Base-by-base conservation (phyloP, 1,140 invertebrate genomes). In the Mylabris phalerata region DNA sequence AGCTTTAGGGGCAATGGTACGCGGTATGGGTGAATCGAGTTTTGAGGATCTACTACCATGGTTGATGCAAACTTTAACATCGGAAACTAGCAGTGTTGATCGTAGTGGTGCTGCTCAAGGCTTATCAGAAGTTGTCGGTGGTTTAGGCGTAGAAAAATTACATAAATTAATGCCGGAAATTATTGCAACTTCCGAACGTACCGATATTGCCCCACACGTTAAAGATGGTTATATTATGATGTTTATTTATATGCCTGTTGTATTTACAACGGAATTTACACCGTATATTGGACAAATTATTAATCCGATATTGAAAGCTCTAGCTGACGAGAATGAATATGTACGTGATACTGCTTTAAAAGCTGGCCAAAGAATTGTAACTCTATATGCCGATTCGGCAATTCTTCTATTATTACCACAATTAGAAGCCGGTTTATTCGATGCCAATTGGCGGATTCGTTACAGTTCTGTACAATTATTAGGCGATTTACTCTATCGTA, bases 141-240 rank as follows among this genome's bases (percentile, higher is more conserved):
- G 94, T 46, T 80, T 99, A 24, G 98, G 98, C 13, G 87, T 94
- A 4, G 89, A 93, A 61, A 97, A 98, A 75, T 79, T 99, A 47
- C 87, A 98, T 65, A 94, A 93, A 73, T 82, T 98, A 11, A 98
- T 99, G 95, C 95, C 95, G 0, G 95, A 98, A 73, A 98, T 99
- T 60, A 98, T 99, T 62, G 82, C 87, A 27, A 98, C 95, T 0
- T 94, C 96, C 0, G 93, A 98, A 75, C 79, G 92, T 57, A 86
- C 86, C 1, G 95, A 98, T 74, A 94, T 98, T 64, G 92, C 94
- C 9, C 92, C 97, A 1, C 93, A 98, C 75, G 95, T 99, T 0
- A 93, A 98, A 68, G 98, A 99, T 79, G 98, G 98, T 26, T 99
- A 99, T 76, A 98, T 99, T 47, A 98, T 99, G 93, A 95, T 99